Conservation (phyloP, 1,140 invertebrate species). For the Forficula auricularia region DNA sequence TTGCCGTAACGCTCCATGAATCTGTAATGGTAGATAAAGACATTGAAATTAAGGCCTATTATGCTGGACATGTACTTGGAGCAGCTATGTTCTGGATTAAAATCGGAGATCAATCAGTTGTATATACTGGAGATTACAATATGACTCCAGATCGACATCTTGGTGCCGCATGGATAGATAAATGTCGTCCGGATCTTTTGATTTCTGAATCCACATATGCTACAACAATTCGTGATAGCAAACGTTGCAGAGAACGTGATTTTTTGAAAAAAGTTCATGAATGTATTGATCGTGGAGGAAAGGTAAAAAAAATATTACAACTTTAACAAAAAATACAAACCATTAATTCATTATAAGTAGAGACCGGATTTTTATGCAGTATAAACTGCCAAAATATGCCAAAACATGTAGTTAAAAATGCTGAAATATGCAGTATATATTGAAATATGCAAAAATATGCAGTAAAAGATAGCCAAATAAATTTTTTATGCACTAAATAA, state of each 20-base stretch:
- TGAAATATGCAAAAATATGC: no score
- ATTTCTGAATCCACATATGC: conserved; percentile 99
- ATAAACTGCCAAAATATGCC: no score
- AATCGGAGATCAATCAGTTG: conserved; percentile 90
- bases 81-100: conserved; percentile 97
- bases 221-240: conserved; percentile 96
- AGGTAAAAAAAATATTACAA: conserved; percentile 31
- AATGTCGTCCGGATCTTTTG: conserved; percentile 87
- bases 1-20: conserved; percentile 92
- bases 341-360: no score
- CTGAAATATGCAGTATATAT: no score
- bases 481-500: no score
- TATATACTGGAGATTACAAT: conserved; percentile 99
- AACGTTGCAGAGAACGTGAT: conserved; percentile 88
- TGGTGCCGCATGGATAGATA: conserved; percentile 97
- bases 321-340: no score
- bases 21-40: conserved; percentile 94
- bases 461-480: no score
- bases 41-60: conserved; percentile 97
- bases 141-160: conserved; percentile 99
- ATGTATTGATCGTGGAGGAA: conserved; percentile 72
- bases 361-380: no score
- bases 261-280: conserved; percentile 96
- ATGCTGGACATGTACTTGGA: conserved; percentile 97
- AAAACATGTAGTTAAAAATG: no score